Conservation (phyloP, 2,888 invertebrate species). For the Eurytoma adleriae region DNA sequence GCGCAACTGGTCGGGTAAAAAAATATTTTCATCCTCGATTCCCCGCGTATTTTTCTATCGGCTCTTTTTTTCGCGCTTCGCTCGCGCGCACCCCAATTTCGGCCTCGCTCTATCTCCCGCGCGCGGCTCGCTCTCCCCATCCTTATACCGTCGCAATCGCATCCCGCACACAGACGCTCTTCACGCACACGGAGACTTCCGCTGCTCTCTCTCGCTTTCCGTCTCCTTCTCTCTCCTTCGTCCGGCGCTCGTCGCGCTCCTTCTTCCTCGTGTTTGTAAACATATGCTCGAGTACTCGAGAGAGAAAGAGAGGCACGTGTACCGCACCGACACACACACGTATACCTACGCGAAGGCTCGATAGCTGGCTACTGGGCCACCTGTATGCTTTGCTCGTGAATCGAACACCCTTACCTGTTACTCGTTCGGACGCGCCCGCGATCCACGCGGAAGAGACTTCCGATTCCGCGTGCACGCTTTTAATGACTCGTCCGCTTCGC, state of each 20-base stretch:
- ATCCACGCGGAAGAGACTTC: slow-evolving; percentile 43
- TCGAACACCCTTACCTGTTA: slow-evolving; percentile 74
- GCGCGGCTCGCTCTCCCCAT: slow-evolving; percentile 16
- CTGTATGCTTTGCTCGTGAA: slow-evolving; percentile 74
- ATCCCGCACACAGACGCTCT: slow-evolving; percentile 3
- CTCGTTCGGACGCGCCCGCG: slow-evolving; percentile 62
- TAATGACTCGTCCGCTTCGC: slow-evolving; percentile 29
- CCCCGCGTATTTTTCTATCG: slow-evolving; percentile 29
- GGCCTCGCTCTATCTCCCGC: slow-evolving; percentile 26
- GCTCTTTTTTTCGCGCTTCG: not conserved
- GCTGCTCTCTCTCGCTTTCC: slow-evolving; percentile 28
- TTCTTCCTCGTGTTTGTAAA: slow-evolving; percentile 44
- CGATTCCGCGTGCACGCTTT: slow-evolving; percentile 46
- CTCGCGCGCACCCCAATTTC: slow-evolving; percentile 50
- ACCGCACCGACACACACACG: slow-evolving; percentile 1
- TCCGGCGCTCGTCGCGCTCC: not conserved
- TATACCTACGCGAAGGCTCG: slow-evolving; percentile 31
- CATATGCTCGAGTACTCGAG: slow-evolving; percentile 19
- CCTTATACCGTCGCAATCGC: slow-evolving; percentile 29
- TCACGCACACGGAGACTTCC: not conserved
- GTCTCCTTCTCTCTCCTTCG: slow-evolving; percentile 42
- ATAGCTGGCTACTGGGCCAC: slow-evolving; percentile 70
- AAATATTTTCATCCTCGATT: slow-evolving; percentile 45
- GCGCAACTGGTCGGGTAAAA: slow-evolving; percentile 7
- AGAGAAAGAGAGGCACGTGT: not conserved